Conservation (phyloP, 2,797 vertebrate species). For the Rhynchonycteris naso region DNA sequence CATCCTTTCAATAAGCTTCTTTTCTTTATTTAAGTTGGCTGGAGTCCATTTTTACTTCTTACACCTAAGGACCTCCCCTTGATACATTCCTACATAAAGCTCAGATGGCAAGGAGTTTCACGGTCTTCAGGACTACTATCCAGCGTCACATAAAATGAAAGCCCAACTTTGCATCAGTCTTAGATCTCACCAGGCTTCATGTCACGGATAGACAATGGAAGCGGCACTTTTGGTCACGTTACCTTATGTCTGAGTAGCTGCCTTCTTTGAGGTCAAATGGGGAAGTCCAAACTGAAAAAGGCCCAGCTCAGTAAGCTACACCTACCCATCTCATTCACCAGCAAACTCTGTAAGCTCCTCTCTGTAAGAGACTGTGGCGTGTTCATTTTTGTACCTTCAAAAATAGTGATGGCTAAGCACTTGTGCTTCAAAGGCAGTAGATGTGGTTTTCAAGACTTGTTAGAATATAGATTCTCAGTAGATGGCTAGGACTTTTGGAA, state of each 20-base stretch:
- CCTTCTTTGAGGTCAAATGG: background rate
- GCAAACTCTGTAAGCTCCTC: background rate
- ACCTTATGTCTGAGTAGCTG: background rate
- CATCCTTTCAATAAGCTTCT: background rate
- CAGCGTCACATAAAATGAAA: background rate
- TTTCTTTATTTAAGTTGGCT: background rate
- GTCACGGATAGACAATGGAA: background rate
- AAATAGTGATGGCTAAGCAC: background rate
- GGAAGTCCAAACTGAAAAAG: background rate
- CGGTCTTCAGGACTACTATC: background rate
- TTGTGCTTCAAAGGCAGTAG: background rate
- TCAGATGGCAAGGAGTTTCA: background rate
- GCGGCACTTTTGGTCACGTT: background rate
- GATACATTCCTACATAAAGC: background rate
- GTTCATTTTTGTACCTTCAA: background rate
- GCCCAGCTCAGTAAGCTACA: background rate
- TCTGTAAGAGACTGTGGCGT: background rate
- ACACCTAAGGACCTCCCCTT: background rate
- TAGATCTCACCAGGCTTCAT: background rate
- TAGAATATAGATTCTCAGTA: background rate
- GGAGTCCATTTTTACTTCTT: background rate
- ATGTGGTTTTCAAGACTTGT: background rate
- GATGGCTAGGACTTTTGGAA: background rate
- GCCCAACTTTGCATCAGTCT: background rate
- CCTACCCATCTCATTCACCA: background rate